Percentiles rank a stretch among this genome's conserved stretches.
Conservation (phyloP, 2,888 invertebrate species). For the Lottia scabra region DNA sequence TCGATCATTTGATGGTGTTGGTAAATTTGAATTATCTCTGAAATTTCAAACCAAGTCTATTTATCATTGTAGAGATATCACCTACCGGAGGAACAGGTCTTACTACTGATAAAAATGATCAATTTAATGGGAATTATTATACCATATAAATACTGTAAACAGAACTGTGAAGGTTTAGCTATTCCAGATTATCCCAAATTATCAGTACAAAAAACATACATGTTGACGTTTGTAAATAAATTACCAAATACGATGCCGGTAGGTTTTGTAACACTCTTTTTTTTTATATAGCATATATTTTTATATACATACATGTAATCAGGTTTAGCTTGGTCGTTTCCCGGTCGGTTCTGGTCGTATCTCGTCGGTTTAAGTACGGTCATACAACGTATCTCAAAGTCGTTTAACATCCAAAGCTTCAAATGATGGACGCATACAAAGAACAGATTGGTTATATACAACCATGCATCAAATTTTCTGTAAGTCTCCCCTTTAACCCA, state of each 20-base stretch:
- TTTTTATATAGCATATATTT: no score
- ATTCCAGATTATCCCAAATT: slow-evolving; percentile 34
- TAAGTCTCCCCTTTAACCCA: no score
- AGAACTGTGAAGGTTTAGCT: slow-evolving; percentile 32
- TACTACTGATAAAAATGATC: slow-evolving; percentile 26
- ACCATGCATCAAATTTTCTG: no score
- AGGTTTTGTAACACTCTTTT: slow-evolving; percentile 9
- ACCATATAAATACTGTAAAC: background rate
- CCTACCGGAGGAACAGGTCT: slow-evolving; percentile 32
- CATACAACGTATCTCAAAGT: no score
- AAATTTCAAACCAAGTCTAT: background rate
- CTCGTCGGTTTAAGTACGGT: no score
- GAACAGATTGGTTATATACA: no score
- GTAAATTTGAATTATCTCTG: background rate
- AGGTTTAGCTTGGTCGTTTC: no score
- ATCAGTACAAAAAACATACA: slow-evolving; percentile 28
- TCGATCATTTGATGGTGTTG: no score
- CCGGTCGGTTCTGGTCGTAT: no score
- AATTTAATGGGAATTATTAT: slow-evolving; percentile 30
- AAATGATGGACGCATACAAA: no score
- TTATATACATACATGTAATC: no score
- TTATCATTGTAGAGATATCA: slow-evolving; percentile 25
- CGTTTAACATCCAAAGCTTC: no score
- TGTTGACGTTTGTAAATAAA: slow-evolving; percentile 29
- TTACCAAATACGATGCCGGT: slow-evolving; percentile 42